Conservation (phyloP, 2,888 invertebrate species). For the Malacosoma neustria region DNA sequence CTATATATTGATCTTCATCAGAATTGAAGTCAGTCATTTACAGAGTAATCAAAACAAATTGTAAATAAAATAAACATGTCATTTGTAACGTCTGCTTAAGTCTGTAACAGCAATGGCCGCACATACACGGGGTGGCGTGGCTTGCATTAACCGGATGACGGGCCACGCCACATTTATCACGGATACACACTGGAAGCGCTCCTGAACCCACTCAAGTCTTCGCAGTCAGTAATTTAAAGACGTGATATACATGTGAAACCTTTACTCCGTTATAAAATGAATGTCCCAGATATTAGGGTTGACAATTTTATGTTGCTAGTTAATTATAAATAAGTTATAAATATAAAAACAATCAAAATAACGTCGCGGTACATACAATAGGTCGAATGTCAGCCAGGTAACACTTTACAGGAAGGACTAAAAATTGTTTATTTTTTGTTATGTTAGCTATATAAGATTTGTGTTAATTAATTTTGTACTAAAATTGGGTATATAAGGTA, state of each 20-base stretch:
- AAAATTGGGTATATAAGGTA: too few relatives aligned
- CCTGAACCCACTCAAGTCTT: not conserved
- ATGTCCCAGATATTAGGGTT: too few relatives aligned
- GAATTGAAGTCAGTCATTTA: not conserved
- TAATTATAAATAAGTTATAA: too few relatives aligned
- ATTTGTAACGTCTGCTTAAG: not conserved
- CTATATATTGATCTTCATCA: not conserved
- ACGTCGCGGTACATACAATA: too few relatives aligned
- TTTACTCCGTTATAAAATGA: too few relatives aligned
- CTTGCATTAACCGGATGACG: not conserved
- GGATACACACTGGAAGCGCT: not conserved
- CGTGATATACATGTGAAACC: not conserved
- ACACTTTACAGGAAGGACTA: too few relatives aligned
- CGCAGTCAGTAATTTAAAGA: not conserved
- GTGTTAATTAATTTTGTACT: too few relatives aligned
- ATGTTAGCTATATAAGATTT: too few relatives aligned
- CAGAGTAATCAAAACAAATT: not conserved
- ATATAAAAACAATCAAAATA: too few relatives aligned
- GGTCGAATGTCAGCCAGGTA: too few relatives aligned
- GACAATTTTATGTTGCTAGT: too few relatives aligned
- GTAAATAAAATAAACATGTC: not conserved
- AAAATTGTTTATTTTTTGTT: too few relatives aligned
- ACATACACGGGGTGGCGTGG: conserved; percentile 3
- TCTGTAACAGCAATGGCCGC: conserved; percentile 10
- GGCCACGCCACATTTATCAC: not conserved